Conservation (phyloP, 2,797 vertebrate genomes). For the Heliangelus exortis region DNA sequence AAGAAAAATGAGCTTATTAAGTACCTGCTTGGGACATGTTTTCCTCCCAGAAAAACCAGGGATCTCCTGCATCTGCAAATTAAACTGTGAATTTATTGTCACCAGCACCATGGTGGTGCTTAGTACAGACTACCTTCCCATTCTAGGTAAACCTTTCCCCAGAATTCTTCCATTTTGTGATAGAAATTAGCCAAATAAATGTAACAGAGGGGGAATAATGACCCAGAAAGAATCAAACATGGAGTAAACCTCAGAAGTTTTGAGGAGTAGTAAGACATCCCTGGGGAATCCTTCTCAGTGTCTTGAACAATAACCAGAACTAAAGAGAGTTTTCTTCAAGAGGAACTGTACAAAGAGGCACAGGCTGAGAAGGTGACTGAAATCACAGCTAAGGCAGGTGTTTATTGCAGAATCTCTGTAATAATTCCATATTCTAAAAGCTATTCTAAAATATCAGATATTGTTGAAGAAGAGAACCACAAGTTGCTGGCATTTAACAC, state of each 20-base stretch:
- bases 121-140: not conserved
- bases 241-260: not conserved
- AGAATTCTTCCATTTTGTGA: not conserved
- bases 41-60: not conserved
- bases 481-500: not conserved
- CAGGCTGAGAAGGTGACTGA: not conserved
- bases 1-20: not conserved
- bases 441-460: not conserved
- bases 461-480: not conserved
- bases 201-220: fast-evolving
- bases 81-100: not conserved
- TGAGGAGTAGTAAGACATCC: not conserved
- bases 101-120: not conserved
- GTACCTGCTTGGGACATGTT: not conserved
- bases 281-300: not conserved
- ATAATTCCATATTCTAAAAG: not conserved
- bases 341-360: not conserved
- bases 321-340: not conserved
- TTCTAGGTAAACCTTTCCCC: not conserved
- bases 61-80: not conserved
- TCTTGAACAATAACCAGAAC: not conserved
- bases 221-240: not conserved
- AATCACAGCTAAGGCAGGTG: not conserved
- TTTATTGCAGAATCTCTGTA: not conserved
- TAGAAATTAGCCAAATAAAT: not conserved